Evolutionary conservation across 1,140 invertebrate species (phyloP).

Genomic region (Formica selysi): DNA sequence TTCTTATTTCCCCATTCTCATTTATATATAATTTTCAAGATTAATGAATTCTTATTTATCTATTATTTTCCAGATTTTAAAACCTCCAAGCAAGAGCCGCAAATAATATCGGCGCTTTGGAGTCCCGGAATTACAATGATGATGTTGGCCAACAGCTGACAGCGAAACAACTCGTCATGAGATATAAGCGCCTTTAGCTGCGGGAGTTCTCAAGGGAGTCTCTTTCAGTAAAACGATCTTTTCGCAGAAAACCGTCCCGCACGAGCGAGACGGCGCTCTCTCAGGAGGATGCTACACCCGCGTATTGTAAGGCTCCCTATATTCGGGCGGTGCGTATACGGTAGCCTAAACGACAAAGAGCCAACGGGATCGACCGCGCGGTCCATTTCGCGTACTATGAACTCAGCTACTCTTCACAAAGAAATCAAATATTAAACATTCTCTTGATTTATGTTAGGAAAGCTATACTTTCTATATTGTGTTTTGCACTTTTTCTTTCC

Average conservation of each 20-base stretch:
- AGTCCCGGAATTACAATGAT: background rate
- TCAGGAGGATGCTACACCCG: slow-evolving; percentile 68
- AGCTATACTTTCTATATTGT: background rate
- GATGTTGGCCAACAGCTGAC: background rate
- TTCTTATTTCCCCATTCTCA: background rate
- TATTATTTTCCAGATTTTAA: background rate
- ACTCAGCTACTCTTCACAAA: background rate
- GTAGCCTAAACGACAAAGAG: slow-evolving; percentile 21
- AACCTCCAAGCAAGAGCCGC: background rate
- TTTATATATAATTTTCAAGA: background rate
- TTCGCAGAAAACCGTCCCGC: slow-evolving; percentile 22
- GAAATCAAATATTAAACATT: slow-evolving; percentile 38
- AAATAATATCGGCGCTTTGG: background rate
- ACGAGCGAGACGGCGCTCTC: slow-evolving; percentile 50
- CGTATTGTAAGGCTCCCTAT: slow-evolving; percentile 59
- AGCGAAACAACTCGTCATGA: background rate
- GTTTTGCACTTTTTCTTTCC: background rate
- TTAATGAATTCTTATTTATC: background rate
- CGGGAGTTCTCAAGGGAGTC: background rate
- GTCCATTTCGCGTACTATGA: slow-evolving; percentile 8
- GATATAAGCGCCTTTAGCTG: slow-evolving; percentile 21
- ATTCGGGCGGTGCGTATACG: background rate
- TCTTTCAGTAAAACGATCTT: slow-evolving; percentile 57
- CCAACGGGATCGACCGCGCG: background rate
- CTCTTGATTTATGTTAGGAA: background rate